Percentiles rank a stretch among this genome's conserved stretches.
phyloP scores from a whole-genome alignment of 2,113 vertebrate species.

The Gopherus evgoodei region DNA sequence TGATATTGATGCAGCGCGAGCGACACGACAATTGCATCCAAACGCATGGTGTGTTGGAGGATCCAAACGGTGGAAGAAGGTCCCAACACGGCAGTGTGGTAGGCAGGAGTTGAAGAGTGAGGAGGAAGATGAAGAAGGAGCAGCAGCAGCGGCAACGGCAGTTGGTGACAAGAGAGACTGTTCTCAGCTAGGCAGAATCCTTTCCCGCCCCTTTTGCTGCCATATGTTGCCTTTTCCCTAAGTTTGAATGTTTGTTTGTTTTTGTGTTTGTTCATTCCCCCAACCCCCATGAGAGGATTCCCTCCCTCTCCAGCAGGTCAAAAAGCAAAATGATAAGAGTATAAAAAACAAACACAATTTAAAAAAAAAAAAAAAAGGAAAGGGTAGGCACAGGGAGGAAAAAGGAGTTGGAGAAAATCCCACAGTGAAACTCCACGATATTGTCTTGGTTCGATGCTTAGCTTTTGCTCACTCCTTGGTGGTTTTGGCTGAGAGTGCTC shows the following conservation, averaged over 20 bases:
- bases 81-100: constrained; percentile 66
- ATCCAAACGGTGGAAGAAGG: constrained; percentile 72
- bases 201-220: constrained; percentile 72
- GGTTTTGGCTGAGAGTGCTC: constrained; percentile 70
- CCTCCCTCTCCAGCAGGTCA: constrained; percentile 76
- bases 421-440: constrained; percentile 59
- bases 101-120: constrained; percentile 55
- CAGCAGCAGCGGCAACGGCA: constrained; percentile 57
- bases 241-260: constrained; percentile 67
- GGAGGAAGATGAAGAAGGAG: constrained; percentile 54
- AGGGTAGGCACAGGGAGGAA: constrained; percentile 21
- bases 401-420: constrained; percentile 55
- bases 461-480: constrained; percentile 68
- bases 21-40: constrained; percentile 76
- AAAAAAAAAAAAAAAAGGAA: constrained; percentile 33
- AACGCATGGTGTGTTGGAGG: constrained; percentile 71
- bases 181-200: constrained; percentile 63
- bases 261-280: constrained; percentile 69
- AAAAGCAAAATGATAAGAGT: constrained; percentile 66
- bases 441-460: constrained; percentile 72
- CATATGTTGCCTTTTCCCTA: constrained; percentile 74
- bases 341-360: constrained; percentile 35
- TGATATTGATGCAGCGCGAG: constrained; percentile 78
- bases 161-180: constrained; percentile 64
- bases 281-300: constrained; percentile 67